Conservation (phyloP, 2,888 invertebrate species). For the Cataglyphis rosenhaueri region DNA sequence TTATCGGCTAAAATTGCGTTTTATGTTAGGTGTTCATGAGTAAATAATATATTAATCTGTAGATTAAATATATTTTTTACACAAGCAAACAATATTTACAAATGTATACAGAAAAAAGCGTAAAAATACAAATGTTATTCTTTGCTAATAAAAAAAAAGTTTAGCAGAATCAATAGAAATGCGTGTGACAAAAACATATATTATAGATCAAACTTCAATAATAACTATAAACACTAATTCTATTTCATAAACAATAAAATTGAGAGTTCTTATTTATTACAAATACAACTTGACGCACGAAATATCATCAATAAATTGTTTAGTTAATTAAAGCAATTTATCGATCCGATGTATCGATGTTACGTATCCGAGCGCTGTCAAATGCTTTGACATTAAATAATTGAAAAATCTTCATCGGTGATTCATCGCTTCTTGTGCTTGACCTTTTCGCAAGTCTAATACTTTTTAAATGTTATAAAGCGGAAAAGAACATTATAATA, state of each 20-base stretch:
- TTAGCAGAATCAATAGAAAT: background rate
- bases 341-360: background rate
- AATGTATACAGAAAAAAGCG: background rate
- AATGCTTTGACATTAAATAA: background rate
- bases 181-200: background rate
- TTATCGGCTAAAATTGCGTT: background rate
- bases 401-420: background rate
- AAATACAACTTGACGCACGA: background rate
- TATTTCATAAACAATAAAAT: background rate
- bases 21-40: too few relatives aligned
- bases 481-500: background rate
- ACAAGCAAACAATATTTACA: background rate
- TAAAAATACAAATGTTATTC: background rate
- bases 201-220: background rate
- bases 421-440: background rate
- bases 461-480: background rate
- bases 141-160: background rate
- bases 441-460: background rate
- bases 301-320: background rate
- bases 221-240: background rate
- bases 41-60: background rate
- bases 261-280: background rate
- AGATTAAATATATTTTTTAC: background rate
- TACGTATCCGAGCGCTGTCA: background rate
- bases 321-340: background rate